phyloP scores from a whole-genome alignment of 2,797 vertebrate genomes.

The Sternarchorhynchus goeldii region DNA sequence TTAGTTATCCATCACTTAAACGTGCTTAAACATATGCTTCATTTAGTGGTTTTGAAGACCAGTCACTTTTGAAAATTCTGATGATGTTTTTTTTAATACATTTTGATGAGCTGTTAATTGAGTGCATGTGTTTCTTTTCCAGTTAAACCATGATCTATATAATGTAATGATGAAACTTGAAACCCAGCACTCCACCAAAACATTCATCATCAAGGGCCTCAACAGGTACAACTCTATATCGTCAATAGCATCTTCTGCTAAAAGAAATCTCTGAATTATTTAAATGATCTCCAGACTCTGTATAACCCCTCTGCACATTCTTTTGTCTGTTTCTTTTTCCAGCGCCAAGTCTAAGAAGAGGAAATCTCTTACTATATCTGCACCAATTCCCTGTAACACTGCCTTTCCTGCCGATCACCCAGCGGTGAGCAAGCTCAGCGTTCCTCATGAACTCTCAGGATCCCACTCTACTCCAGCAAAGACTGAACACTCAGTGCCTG shows the following conservation, averaged over 20 bases:
- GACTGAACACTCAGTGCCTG: slow-evolving; percentile 57
- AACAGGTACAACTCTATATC: slow-evolving; percentile 74
- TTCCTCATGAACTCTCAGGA: slow-evolving; percentile 52
- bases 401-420: slow-evolving; percentile 72
- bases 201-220: slow-evolving; percentile 89
- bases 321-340: slow-evolving; percentile 20
- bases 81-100: neutral
- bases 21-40: neutral
- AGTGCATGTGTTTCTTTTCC: slow-evolving; percentile 33
- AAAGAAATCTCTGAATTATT: no score
- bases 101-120: neutral
- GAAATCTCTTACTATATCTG: slow-evolving; percentile 87
- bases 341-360: slow-evolving; percentile 75
- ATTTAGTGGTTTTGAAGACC: neutral
- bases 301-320: neutral
- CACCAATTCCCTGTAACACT: slow-evolving; percentile 82
- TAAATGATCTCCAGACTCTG: neutral
- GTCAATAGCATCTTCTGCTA: neutral
- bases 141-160: slow-evolving; percentile 92
- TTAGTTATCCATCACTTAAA: no score
- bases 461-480: neutral
- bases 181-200: slow-evolving; percentile 89
- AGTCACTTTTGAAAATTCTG: neutral
- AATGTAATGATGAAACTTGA: slow-evolving; percentile 94
- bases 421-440: slow-evolving; percentile 53